Evolutionary conservation across 92 coral and sea anemone species (phyloP).

Genomic region (Zoanthus sansibaricus): DNA sequence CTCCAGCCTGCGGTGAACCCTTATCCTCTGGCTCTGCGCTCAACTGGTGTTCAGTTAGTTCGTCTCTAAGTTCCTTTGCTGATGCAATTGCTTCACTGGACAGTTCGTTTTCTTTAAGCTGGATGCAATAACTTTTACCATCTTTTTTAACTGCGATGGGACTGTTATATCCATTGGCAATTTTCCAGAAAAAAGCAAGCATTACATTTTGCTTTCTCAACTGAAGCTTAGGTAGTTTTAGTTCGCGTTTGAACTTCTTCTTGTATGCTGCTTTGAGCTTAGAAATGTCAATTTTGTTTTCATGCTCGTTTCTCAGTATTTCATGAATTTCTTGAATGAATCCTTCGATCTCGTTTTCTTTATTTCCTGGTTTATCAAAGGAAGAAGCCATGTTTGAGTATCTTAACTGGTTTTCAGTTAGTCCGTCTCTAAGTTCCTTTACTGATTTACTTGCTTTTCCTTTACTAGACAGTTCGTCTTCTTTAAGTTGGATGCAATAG

Average conservation of each 20-base stretch:
- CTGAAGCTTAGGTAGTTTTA: constrained; percentile 19
- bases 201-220: background rate
- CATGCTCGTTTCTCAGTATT: constrained; percentile 44
- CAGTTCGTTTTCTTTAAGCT: background rate
- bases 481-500: constrained; percentile 3
- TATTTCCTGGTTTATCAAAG: background rate
- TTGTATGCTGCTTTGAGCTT: constrained; percentile 32
- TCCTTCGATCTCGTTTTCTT: background rate
- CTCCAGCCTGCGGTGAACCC: background rate
- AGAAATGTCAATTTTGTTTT: constrained; percentile 24
- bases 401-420: no score
- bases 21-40: background rate
- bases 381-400: constrained; percentile 14
- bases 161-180: constrained; percentile 36
- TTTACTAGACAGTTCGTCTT: background rate
- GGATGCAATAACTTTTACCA: constrained; percentile 23
- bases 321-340: constrained; percentile 45
- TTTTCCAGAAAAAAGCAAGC: constrained; percentile 1
- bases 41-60: no score
- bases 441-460: background rate
- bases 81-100: background rate
- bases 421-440: background rate
- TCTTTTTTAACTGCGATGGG: background rate
- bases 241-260: constrained; percentile 26
- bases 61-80: background rate